Conservation (phyloP, 2,888 invertebrate species). For the Thereva nobilitata region DNA sequence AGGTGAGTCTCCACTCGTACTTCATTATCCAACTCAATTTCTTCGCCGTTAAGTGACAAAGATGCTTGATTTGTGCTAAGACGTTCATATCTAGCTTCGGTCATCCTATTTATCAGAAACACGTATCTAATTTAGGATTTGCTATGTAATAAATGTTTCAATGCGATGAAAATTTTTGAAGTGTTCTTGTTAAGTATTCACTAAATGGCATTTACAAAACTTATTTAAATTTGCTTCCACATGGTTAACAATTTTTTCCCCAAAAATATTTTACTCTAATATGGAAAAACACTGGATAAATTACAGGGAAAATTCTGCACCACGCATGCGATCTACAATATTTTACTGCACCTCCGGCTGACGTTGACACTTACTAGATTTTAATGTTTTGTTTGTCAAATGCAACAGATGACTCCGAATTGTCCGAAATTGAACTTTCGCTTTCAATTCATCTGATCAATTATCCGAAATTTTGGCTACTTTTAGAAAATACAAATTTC, state of each 20-base stretch:
- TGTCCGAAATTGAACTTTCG: too few relatives aligned
- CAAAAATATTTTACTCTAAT: neutral
- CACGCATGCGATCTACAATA: conserved; percentile 19
- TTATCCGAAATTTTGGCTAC: neutral
- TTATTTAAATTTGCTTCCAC: neutral
- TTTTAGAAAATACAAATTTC: neutral
- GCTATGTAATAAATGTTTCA: neutral
- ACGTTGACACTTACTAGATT: conserved; percentile 34
- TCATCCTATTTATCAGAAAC: conserved; percentile 31
- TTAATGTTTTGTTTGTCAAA: too few relatives aligned
- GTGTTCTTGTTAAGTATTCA: neutral
- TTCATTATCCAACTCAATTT: conserved; percentile 43
- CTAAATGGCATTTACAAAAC: too few relatives aligned
- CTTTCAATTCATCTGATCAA: neutral
- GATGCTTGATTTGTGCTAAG: conserved; percentile 46
- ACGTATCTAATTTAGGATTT: neutral
- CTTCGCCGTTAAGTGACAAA: conserved; percentile 47
- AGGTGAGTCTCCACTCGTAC: conserved; percentile 3
- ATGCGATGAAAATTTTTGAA: neutral
- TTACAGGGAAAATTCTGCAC: neutral
- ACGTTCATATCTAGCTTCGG: conserved; percentile 53
- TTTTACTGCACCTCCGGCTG: conserved; percentile 23
- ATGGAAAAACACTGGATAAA: conserved; percentile 4
- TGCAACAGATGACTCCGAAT: too few relatives aligned
- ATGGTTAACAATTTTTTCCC: neutral